Base-by-base conservation (phyloP, 2,888 invertebrate genomes). In the Podotricha telesiphe region DNA sequence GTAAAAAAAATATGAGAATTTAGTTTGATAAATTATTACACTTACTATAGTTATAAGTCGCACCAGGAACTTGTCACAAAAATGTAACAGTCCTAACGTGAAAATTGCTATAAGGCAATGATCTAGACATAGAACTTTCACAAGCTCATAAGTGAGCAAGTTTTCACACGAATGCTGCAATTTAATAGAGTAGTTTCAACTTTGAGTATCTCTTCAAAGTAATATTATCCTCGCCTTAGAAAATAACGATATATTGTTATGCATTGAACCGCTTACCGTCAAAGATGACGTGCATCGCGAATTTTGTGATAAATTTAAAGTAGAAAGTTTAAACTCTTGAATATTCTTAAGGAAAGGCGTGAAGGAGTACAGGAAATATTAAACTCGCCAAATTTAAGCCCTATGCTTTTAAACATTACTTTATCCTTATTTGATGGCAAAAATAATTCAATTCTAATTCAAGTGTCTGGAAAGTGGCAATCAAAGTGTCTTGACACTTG, bases 151-250 rank as follows among this genome's bases (percentile, higher is more conserved):
- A 61, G 61, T 19, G 61, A 34, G 61, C 47, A 48, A 61, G 47
- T 61, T 61, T 61, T 61, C 61, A 28, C 61, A 28, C 47, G 61
- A 34, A 48, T 22, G 61, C 47, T 28, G 47, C 61, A 48, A 61
- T 61, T 61, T 61, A 61, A 28, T 61, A 61, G 48, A 61, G 61
- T 28, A 47, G 28, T 61, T 61, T 47, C 47, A 34, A 61, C 48
- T 61, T 48, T n/a, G 61, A 48, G 61, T 17, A 47, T 19, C 47
- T 48, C 45, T 47, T 61, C n/a, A 48, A 48, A 47, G 48, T 48
- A 28, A 48, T 34, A 34, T 61, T 17, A 61, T 61, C 61, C 28
- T 13, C 47, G 17, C 17, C 48, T 48, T 19, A 47, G 45, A 28
- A 61, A 47, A 47, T 34, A 47, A 48, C 47, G 8, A 47, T 61